phyloP scores from a whole-genome alignment of 2,888 invertebrate genomes.

The Orthonevra nobilis region DNA sequence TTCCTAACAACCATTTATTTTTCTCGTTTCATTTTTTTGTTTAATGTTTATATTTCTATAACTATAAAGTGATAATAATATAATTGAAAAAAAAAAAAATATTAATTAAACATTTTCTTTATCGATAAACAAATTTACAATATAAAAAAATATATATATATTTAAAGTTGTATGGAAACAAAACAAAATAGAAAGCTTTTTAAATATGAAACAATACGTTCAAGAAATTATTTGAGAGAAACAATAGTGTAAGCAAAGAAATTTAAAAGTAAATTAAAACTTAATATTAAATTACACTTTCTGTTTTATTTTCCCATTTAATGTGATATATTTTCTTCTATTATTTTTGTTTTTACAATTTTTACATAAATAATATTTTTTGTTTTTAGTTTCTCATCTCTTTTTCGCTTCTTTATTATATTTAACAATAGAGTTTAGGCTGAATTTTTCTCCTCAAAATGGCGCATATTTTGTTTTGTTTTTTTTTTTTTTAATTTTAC shows the following conservation, averaged over 20 bases:
- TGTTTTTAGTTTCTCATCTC: constrained; percentile 41
- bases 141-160: constrained; percentile 24
- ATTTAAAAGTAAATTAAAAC: constrained; percentile 40
- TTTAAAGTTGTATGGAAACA: constrained; percentile 29
- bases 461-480: constrained; percentile 50
- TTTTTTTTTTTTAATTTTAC: constrained; percentile 14
- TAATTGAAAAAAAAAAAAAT: constrained; percentile 42
- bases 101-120: constrained; percentile 13
- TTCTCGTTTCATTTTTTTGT: constrained; percentile 40
- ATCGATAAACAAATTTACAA: constrained; percentile 42
- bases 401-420: constrained; percentile 40
- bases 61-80: constrained; percentile 46
- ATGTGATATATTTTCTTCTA: constrained; percentile 54
- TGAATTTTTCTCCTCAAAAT: constrained; percentile 43
- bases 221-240: constrained; percentile 6
- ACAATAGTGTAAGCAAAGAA: constrained; percentile 23
- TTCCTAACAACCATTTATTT: constrained; percentile 70
- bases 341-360: constrained; percentile 71
- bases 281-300: constrained; percentile 59
- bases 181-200: constrained; percentile 20
- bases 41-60: constrained; percentile 32
- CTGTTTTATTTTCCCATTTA: constrained; percentile 16
- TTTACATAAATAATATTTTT: constrained; percentile 67
- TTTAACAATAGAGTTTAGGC: constrained; percentile 49
- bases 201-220: constrained; percentile 1